phyloP scores from a whole-genome alignment of 2,797 vertebrate species.

The Phataginus tricuspis region DNA sequence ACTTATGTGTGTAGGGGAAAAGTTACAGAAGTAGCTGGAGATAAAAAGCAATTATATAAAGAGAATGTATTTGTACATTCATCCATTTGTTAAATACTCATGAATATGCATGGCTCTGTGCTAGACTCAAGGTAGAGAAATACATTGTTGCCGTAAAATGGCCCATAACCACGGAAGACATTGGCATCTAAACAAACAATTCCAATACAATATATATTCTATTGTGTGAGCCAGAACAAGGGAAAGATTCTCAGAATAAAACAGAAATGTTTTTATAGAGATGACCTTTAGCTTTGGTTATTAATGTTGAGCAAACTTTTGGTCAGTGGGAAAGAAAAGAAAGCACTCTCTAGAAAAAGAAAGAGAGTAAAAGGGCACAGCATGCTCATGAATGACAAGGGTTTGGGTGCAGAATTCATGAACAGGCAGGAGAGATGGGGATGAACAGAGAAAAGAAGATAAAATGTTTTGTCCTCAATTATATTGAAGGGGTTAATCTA shows the following conservation, averaged over 20 bases:
- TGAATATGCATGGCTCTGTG: not conserved
- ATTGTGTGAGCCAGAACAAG: not conserved
- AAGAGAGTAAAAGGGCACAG: not conserved
- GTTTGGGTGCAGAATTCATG: not conserved
- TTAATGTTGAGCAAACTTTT: slow-evolving; percentile 42
- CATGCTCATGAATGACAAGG: not conserved
- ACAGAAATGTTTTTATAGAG: slow-evolving; percentile 24
- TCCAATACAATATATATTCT: not conserved
- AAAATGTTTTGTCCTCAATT: not conserved
- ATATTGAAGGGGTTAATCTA: not conserved
- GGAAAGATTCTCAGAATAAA: not conserved
- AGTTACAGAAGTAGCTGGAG: not conserved
- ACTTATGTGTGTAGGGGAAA: not conserved
- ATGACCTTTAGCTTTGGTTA: slow-evolving; percentile 53
- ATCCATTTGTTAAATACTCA: not conserved
- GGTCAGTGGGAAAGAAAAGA: slow-evolving; percentile 1
- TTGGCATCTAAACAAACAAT: not conserved
- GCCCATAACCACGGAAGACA: not conserved
- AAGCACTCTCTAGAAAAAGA: not conserved
- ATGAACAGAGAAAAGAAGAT: not conserved
- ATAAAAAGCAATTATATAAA: not conserved
- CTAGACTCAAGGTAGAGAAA: not conserved
- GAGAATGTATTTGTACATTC: not conserved
- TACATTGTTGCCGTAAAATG: not conserved
- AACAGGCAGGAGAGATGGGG: not conserved